Evolutionary conservation across 2,113 vertebrate species (phyloP), one percentile per base, ranked within the genome.

Genomic region (Cavia aperea): DNA sequence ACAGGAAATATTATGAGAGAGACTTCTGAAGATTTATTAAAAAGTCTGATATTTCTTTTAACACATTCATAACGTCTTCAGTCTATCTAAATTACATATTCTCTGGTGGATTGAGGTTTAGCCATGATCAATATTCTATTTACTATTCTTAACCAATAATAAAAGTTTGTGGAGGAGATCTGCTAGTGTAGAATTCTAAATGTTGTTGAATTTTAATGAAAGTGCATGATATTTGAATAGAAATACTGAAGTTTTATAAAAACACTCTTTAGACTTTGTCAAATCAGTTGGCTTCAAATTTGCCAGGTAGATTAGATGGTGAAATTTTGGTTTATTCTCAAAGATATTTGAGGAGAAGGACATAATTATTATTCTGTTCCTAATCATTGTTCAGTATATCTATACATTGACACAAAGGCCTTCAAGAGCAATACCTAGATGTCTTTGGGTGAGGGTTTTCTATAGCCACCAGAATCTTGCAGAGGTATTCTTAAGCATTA

Each of bases 11-110:
- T 73, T 84, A 51, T 62, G 18, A 86, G 31, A 92, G 33, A 54
- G 29, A n/a, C 93, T 93, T 75, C 73, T 79, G 86, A 24, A 88
- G 65, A 92, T 65, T 90, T 94, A 92, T 85, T 91, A 54, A n/a
- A 87, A 92, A 1, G 4, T 29, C 79, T 93, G 39, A 49, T 60
- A 91, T 83, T 73, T 94, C 68, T 75, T 79, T 46, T 66, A 83
- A 88, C 12, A 75, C 26, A n/a, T 91, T 82, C 11, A 85, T 68
- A 94, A 93, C 89, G 75, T 81, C 75, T 58, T 82, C 18, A 66
- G 86, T 46, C 26, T 75, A 51, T 24, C 46, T 83, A 92, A 85
- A 86, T 46, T 75, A 72, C 16, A 63, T 73, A 49, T 94, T 92
- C 86, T 65, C 6, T 49, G 54, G 81, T 84, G 10, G 16, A 77